Evolutionary conservation across 2,113 vertebrate genomes (phyloP), one percentile per base, ranked within the genome.

Genomic region (Apaloderma vittatum): DNA sequence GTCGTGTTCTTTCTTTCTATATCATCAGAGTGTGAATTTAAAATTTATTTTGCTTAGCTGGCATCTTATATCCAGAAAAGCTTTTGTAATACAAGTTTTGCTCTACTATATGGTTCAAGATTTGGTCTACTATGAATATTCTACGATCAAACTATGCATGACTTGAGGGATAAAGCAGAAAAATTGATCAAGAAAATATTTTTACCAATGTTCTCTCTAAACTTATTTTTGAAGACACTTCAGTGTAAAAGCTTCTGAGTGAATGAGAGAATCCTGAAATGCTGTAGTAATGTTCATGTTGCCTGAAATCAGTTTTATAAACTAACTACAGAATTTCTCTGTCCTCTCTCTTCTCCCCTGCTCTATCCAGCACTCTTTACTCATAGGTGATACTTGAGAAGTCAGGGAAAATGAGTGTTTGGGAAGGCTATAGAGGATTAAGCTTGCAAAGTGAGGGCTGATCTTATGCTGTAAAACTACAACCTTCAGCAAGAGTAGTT

Each of bases 341-440:
- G 1, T 37, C 1, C 23, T 12, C 11, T 8, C 27, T 6, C 19
- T 6, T 14, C 13, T 30, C 8, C 10, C 3, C 18, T 20, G 15
- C 22, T 66, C 26, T 77, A 0, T 45, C 19, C 26, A 78, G 17
- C 6, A 12, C 7, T 83, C 8, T 80, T 45, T 76, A 15, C 18
- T 84, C 32, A 5, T 36, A n/a, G 0, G 0, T 54, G 49, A 9
- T 49, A 57, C 8, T 4, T 46, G 36, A 36, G 46, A 82, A 82
- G 26, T 65, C 20, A 37, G 27, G 26, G 29, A 32, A 78, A 61
- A 81, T 55, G 37, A 58, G 49, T 66, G 32, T 51, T 36, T 63
- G 52, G 17, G 63, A 81, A 78, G 52, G 55, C 32, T 87, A 12
- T 15, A 46, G 43, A 49, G 29, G 32, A 72, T 75, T 29, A 22